Conservation (phyloP, 2,797 vertebrate genomes). For the Pogonophryne albipinna region DNA sequence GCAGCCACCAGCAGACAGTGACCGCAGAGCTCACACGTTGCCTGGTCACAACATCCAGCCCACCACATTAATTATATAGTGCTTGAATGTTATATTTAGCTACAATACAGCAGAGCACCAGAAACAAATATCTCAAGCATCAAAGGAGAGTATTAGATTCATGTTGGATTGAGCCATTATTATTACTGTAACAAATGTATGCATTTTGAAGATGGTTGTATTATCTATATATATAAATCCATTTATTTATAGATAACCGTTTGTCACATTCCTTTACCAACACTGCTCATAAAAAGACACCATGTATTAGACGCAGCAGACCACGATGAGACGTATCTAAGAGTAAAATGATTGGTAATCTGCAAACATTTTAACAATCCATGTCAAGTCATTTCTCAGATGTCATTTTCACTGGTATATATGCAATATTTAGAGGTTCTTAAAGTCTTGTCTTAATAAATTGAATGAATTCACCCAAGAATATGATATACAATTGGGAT, state of each 20-base stretch:
- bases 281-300: no score
- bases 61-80: conserved; percentile 13
- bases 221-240: no score
- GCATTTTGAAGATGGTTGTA: background rate
- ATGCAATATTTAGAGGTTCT: no score
- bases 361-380: no score
- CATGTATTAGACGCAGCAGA: no score
- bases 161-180: background rate
- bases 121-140: background rate
- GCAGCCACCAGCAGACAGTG: conserved; percentile 27
- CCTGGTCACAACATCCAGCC: background rate
- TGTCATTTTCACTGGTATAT: no score
- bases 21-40: conserved; percentile 32
- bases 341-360: background rate
- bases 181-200: background rate
- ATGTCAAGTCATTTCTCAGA: no score
- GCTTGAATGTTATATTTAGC: conserved; percentile 11
- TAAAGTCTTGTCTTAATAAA: no score
- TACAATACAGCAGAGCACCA: background rate
- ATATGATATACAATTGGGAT: no score
- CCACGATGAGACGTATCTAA: background rate
- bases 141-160: background rate
- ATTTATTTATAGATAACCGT: background rate
- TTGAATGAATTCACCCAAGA: no score
- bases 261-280: background rate